phyloP scores from a whole-genome alignment of 2,113 vertebrate genomes.

The Jacana jacana region DNA sequence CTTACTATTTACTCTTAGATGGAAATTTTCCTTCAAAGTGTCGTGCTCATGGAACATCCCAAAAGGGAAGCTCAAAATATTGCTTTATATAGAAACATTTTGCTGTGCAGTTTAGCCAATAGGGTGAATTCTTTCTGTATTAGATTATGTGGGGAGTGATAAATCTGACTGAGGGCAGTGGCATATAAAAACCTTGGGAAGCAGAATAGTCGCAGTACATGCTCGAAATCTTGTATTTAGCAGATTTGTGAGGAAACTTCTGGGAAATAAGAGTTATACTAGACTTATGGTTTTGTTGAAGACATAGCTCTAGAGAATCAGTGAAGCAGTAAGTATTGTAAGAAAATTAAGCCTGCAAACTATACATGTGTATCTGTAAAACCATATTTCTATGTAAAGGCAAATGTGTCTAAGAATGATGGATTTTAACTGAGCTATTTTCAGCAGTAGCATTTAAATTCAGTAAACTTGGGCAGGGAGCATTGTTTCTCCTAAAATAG shows the following conservation, averaged over 20 bases:
- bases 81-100: conserved; percentile 65
- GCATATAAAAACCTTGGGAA: conserved; percentile 35
- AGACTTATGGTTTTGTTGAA: background rate
- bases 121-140: conserved; percentile 54
- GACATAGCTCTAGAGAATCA: background rate
- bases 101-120: conserved; percentile 40
- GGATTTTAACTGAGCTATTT: background rate
- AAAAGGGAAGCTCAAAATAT: conserved; percentile 47
- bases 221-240: background rate
- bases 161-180: conserved; percentile 38
- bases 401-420: background rate
- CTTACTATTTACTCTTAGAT: conserved; percentile 20
- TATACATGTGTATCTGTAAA: background rate
- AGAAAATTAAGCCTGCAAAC: background rate
- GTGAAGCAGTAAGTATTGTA: conserved; percentile 47
- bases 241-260: background rate
- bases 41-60: conserved; percentile 20
- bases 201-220: background rate
- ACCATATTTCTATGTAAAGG: background rate
- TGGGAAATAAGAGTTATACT: background rate
- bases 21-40: conserved; percentile 34
- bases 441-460: background rate
- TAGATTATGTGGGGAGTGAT: conserved; percentile 59
- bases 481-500: background rate
- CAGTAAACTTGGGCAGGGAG: background rate